Conservation (phyloP, 2,113 vertebrate genomes). For the Cisticola juncidis region DNA sequence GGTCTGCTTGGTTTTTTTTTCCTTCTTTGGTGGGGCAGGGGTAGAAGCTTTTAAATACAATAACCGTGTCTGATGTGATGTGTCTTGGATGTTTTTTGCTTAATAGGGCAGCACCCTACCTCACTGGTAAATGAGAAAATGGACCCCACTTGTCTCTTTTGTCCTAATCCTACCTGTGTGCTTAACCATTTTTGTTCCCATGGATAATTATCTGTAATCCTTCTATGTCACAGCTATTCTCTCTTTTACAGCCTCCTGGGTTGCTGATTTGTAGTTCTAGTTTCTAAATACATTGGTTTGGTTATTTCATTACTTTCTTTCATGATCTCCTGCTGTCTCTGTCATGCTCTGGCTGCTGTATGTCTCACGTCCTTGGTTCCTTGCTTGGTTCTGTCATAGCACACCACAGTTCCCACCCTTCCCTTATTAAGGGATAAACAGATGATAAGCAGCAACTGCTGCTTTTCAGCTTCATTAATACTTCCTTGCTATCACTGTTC, state of each 20-base stretch:
- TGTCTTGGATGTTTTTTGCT: neutral
- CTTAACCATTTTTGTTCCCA: neutral
- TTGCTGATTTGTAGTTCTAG: neutral
- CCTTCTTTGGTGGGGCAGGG: neutral
- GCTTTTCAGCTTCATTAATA: neutral
- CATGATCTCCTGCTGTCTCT: neutral
- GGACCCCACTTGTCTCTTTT: neutral
- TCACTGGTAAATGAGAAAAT: neutral
- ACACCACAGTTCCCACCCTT: neutral
- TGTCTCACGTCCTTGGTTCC: neutral
- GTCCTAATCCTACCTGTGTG: neutral
- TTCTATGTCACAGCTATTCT: neutral
- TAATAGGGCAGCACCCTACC: rapidly evolving
- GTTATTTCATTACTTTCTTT: neutral
- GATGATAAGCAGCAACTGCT: neutral
- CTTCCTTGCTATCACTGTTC: neutral
- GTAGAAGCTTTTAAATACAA: neutral
- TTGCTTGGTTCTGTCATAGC: neutral
- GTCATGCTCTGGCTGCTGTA: neutral
- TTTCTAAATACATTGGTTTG: neutral
- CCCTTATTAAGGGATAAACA: neutral
- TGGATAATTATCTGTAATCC: neutral
- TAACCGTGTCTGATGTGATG: neutral
- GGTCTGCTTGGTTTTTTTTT: neutral
- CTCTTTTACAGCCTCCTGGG: neutral